Conservation (phyloP, 2,888 invertebrate genomes). For the Philhelius pedissequus region DNA sequence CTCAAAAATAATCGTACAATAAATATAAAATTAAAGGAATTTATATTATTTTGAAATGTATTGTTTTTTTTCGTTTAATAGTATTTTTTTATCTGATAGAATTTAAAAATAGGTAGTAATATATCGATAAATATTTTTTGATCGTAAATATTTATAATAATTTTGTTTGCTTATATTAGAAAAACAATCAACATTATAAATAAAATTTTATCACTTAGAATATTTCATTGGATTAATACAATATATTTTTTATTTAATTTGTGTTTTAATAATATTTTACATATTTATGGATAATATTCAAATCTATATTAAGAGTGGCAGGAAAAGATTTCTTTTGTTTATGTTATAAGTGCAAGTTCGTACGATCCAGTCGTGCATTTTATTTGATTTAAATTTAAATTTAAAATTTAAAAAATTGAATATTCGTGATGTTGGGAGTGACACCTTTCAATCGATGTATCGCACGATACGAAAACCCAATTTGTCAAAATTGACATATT, state of each 20-base stretch:
- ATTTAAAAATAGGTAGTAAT: slow-evolving; percentile 46
- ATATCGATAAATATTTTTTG: slow-evolving; percentile 56
- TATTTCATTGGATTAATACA: slow-evolving; percentile 60
- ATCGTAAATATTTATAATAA: slow-evolving; percentile 13
- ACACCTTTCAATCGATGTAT: too few species aligned
- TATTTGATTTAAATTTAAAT: too few species aligned
- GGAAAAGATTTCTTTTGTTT: too few species aligned
- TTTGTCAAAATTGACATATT: too few species aligned
- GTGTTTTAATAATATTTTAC: slow-evolving; percentile 21
- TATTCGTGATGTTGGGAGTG: too few species aligned
- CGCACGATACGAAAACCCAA: too few species aligned
- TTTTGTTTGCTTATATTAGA: neutral
- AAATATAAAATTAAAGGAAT: too few species aligned
- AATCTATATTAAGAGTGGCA: neutral
- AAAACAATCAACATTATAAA: slow-evolving; percentile 1
- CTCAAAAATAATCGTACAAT: too few species aligned
- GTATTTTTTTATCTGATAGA: slow-evolving; percentile 40
- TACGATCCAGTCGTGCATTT: too few species aligned
- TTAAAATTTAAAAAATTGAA: too few species aligned
- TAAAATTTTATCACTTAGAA: slow-evolving; percentile 47
- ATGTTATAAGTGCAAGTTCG: too few species aligned
- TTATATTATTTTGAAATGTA: slow-evolving; percentile 13
- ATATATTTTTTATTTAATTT: neutral
- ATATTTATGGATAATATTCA: slow-evolving; percentile 1
- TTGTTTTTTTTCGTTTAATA: slow-evolving; percentile 17